Evolutionary conservation across 2,113 vertebrate species (phyloP), one percentile per base, ranked within the genome.

Genomic region (Leptobrachium leishanense): DNA sequence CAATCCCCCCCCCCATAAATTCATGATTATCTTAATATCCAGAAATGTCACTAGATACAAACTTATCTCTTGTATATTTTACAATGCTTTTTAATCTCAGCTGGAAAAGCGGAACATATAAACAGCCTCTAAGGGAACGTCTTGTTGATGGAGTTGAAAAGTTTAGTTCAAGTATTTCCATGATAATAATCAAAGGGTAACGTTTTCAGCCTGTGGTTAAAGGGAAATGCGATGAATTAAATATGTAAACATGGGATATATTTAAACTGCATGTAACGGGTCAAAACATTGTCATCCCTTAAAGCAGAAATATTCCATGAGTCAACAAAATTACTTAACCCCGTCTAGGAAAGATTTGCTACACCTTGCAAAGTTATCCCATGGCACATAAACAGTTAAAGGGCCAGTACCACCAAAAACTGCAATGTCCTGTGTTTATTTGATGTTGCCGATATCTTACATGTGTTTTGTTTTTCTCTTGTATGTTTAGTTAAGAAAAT

Each of bases 151-250:
- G 75, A 62, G 75, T 44, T 62, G 75, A 77, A 77, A 77, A 77
- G 75, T 77, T 77, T 70, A 77, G 54, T 77, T 41, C 10, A 13
- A 77, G 75, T 69, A 77, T 77, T 77, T 77, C 40, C 2, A 43
- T 44, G 75, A 77, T 77, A 77, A 46, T 11, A 77, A 77, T 77
- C 75, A 63, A 69, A 70, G 67, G 15, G 63, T 62, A 77, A 77
- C 67, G 46, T 63, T 46, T 68, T 77, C 67, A 50, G 54, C 67
- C 68, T 70, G 75, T 43, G 75, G 75, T 46, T 77, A 40, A 63
- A 77, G 70, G 75, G 75, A 77, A 77, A 77, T 77, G 75, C 62
- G 8, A 77, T 77, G 54, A 70, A 69, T 77, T 77, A 77, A 31
- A 42, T n/a, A 42, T 8, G 67, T 77, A 77, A 77, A 77, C 66